These are phyloP conservation scores for Emydoidea blandingii DNA, from an alignment of 2,797 vertebrate genomes.

Conservation along the genomic window DNA sequence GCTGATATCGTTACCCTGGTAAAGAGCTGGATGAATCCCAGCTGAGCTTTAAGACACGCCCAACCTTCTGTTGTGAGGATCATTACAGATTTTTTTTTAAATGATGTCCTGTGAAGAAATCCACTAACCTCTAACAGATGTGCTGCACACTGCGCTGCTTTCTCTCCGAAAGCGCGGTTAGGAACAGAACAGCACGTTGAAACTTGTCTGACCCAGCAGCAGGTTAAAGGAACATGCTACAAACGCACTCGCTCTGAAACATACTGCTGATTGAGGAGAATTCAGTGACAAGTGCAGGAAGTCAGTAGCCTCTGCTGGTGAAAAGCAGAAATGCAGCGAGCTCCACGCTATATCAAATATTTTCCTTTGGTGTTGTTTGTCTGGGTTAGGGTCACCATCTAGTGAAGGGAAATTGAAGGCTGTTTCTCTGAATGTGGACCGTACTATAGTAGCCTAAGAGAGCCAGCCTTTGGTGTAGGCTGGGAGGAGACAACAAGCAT, in stretches of 20 bases:
- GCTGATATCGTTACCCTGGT: constrained; percentile 35
- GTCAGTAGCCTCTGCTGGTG: neutral
- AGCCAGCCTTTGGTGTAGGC: neutral
- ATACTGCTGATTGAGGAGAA: neutral
- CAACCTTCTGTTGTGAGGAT: constrained; percentile 26
- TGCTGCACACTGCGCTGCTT: neutral
- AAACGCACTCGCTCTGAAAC: neutral
- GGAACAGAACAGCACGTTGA: neutral
- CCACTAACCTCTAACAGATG: constrained; percentile 48
- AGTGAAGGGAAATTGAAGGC: neutral
- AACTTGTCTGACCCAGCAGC: neutral
- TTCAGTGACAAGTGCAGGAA: neutral
- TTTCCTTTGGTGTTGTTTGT: neutral
- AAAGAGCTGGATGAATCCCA: constrained; percentile 21
- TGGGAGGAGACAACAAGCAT: neutral
- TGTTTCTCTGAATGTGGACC: neutral
- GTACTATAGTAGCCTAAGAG: neutral
- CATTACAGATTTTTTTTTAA: neutral
- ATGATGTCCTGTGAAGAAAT: neutral
- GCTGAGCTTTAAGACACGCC: constrained; percentile 31
- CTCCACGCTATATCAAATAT: neutral
- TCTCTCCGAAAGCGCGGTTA: neutral
- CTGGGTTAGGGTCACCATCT: neutral
- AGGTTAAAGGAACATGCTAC: neutral
- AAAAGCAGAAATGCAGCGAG: neutral